Percentiles rank a stretch among this genome's conserved stretches.
Conservation (phyloP, 2,888 invertebrate genomes). For the Apamea monoglypha region DNA sequence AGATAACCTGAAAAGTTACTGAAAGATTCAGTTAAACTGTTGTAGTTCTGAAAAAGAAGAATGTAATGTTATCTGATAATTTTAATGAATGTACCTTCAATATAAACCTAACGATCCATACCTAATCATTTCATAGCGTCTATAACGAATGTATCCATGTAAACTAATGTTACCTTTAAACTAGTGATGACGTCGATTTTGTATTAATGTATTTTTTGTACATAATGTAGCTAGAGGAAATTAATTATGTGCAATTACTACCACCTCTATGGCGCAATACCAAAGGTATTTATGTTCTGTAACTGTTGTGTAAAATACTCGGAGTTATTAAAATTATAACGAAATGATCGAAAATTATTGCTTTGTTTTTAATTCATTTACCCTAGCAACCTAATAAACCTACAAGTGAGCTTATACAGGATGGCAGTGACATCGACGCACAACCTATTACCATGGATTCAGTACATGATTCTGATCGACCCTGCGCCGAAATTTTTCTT, state of each 20-base stretch:
- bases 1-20: not conserved
- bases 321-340: slow-evolving; percentile 84
- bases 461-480: not conserved
- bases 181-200: slow-evolving; percentile 80
- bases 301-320: slow-evolving; percentile 89
- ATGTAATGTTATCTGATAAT: slow-evolving; percentile 38
- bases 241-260: slow-evolving; percentile 88
- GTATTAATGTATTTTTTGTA: slow-evolving; percentile 88
- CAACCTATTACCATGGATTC: not conserved
- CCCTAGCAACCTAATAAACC: not conserved
- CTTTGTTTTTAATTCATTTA: slow-evolving; percentile 36
- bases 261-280: slow-evolving; percentile 85
- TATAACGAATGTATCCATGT: slow-evolving; percentile 68
- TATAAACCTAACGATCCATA: slow-evolving; percentile 56
- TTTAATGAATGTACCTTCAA: slow-evolving; percentile 53
- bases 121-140: slow-evolving; percentile 69
- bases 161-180: slow-evolving; percentile 80
- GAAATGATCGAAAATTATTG: slow-evolving; percentile 67
- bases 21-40: slow-evolving; percentile 1
- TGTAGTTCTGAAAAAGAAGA: slow-evolving; percentile 11
- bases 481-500: not conserved
- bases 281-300: slow-evolving; percentile 89
- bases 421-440: not conserved
- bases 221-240: slow-evolving; percentile 86
- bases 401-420: not conserved